Base-by-base conservation (phyloP, 2,888 invertebrate genomes). In the Apocheima hispidaria region DNA sequence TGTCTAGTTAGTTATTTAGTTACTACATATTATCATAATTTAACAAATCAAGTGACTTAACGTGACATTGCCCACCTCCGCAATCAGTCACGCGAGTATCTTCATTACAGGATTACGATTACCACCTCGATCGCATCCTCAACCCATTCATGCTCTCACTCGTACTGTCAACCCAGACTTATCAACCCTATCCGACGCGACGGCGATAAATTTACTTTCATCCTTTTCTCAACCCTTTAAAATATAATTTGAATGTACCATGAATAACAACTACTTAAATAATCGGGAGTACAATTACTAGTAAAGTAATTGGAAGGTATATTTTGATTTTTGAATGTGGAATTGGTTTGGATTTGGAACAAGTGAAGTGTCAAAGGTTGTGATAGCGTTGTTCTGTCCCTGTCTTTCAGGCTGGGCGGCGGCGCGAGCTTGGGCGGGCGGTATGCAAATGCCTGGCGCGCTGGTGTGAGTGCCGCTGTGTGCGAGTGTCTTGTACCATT, bases 381-480 rank as follows among this genome's bases (percentile, higher is more conserved):
- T 79, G 73, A 65, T 70, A 68, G 72, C 69, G 72, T 80, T 78
- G 75, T 77, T 86, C 88, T 84, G 81, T 92, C 92, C 88, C 84
- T 92, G 89, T 92, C 92, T 80, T 86, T 87, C 90, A 78, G 79
- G 87, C 81, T 89, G 89, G 92, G 92, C 90, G 90, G 88, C 91
- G 89, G 88, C 86, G 89, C 88, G 87, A 86, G 91, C 90, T 79
- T 86, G 92, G 92, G 91, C 92, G 92, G 92, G 91, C 93, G 93
- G 92, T 93, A 93, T 93, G 93, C 93, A 93, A 93, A 93, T 93
- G 91, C 87, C 83, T 87, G 81, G 86, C 79, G 80, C 88, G 83
- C 86, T 82, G 84, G 87, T 84, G 86, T 82, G 86, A 84, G 83
- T 60, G 60, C 79, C 78, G 66, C 79, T 87, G 90, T 91, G 91